Evolutionary conservation across 2,888 invertebrate species (phyloP).

Genomic region (Ypsolopha scabrella): DNA sequence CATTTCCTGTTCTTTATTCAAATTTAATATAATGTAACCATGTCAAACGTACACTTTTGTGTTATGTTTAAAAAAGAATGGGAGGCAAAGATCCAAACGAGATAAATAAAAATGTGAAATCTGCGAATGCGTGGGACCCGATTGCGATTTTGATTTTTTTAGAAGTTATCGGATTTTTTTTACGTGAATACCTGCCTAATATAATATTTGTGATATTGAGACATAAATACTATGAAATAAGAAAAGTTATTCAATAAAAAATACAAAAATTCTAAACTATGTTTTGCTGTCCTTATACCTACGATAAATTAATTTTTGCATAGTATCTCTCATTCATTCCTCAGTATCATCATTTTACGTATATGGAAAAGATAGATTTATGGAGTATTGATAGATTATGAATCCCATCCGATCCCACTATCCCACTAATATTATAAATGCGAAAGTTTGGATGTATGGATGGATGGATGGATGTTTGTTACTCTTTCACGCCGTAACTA

Average conservation of each 20-base stretch:
- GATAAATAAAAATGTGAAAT: not conserved
- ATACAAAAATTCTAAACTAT: constrained; percentile 51
- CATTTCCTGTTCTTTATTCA: constrained; percentile 43
- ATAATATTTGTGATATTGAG: constrained; percentile 59
- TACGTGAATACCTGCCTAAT: constrained; percentile 60
- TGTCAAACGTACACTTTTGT: constrained; percentile 1
- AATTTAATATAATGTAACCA: constrained; percentile 13
- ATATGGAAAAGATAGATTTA: no score
- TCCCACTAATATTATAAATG: no score
- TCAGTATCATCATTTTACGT: no score
- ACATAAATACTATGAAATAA: constrained; percentile 24
- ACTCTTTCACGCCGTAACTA: no score
- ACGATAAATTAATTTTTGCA: no score
- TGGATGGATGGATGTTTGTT: no score
- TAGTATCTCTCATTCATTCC: no score
- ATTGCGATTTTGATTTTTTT: constrained; percentile 32
- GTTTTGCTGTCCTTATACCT: constrained; percentile 6
- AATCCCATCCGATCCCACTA: no score
- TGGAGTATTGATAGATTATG: no score
- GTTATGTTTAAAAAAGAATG: constrained; percentile 16
- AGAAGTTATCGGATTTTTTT: constrained; percentile 51
- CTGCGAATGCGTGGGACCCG: not conserved
- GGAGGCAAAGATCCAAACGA: constrained; percentile 4
- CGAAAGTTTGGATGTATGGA: no score
- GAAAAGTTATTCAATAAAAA: constrained; percentile 65